Percentiles rank a stretch among this genome's conserved stretches.
Evolutionary conservation across 2,113 vertebrate genomes (phyloP).

Genomic region (Pedionomus torquatus): DNA sequence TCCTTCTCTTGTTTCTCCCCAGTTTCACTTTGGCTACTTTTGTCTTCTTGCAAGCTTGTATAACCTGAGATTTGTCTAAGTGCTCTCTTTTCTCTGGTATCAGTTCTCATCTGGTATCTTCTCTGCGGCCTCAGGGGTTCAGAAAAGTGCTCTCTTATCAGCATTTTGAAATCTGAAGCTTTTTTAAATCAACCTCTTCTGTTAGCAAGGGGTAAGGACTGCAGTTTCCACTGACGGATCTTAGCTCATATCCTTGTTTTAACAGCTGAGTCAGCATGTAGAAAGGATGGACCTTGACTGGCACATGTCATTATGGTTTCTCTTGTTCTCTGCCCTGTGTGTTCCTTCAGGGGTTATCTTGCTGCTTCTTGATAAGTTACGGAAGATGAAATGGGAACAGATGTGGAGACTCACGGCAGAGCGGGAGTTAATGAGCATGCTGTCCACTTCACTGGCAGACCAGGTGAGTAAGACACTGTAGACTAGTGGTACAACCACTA

Average conservation of each 20-base stretch:
- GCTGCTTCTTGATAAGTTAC: constrained; percentile 91
- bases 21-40: background rate
- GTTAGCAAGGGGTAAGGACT: background rate
- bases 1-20: background rate
- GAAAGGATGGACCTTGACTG: background rate
- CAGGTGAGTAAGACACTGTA: constrained; percentile 79
- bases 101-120: too few species aligned
- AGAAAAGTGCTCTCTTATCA: background rate
- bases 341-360: constrained; percentile 89
- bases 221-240: background rate
- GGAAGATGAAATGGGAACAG: constrained; percentile 98
- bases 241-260: background rate
- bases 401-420: constrained; percentile 98
- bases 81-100: too few species aligned
- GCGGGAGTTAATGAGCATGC: constrained; percentile 97
- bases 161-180: background rate
- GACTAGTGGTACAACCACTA: background rate
- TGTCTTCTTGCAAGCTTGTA: background rate
- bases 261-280: background rate
- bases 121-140: background rate
- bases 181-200: background rate
- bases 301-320: background rate
- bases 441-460: constrained; percentile 96
- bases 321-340: background rate
- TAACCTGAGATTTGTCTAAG: background rate